Conservation (phyloP, 2,797 vertebrate species). For the Cyclura pinguis region DNA sequence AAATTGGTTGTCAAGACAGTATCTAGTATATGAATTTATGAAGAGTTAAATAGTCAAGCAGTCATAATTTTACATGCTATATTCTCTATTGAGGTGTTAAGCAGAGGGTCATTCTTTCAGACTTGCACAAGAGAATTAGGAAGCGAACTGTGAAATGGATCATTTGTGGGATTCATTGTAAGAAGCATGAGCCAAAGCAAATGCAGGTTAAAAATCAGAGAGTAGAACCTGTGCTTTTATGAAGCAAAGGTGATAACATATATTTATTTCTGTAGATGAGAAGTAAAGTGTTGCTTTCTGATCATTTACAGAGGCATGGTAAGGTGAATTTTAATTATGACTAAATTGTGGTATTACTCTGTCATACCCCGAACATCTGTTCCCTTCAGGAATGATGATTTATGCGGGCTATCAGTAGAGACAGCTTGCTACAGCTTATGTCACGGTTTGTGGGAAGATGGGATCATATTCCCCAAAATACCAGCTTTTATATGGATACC, state of each 20-base stretch:
- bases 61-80: neutral
- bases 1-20: too few species aligned
- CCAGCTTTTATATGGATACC: conserved; percentile 75
- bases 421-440: conserved; percentile 91
- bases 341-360: conserved; percentile 92
- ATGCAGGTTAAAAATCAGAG: conserved; percentile 52
- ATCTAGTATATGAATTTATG: neutral
- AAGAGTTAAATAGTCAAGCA: conserved; percentile 46
- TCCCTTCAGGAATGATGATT: conserved; percentile 92
- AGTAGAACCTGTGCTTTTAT: conserved; percentile 63
- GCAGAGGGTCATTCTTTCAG: conserved; percentile 63
- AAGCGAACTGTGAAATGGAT: conserved; percentile 43
- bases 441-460: conserved; percentile 83
- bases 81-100: conserved; percentile 41
- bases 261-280: conserved; percentile 76
- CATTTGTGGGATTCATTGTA: conserved; percentile 22
- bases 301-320: conserved; percentile 84
- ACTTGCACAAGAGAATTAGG: conserved; percentile 34
- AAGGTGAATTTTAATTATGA: conserved; percentile 94
- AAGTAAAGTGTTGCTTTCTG: conserved; percentile 79
- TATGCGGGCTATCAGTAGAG: conserved; percentile 90
- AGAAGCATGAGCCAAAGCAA: conserved; percentile 36
- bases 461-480: conserved; percentile 80
- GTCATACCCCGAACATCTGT: conserved; percentile 90
- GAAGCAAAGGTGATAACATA: conserved; percentile 72